Evolutionary conservation across 2,113 vertebrate species (phyloP).

Genomic region (Condylura cristata): DNA sequence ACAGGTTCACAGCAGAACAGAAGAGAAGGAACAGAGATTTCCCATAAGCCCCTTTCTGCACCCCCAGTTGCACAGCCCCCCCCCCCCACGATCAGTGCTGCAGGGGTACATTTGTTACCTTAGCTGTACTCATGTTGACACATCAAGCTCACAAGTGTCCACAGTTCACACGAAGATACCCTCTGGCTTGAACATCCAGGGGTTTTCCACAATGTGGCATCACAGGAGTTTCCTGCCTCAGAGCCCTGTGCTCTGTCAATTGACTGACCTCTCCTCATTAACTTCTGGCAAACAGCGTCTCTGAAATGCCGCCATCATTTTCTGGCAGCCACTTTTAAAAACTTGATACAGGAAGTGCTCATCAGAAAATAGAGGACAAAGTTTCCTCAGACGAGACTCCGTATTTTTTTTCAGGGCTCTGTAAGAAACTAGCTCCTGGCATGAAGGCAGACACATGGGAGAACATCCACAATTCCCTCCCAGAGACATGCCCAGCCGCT

Average conservation of each 20-base stretch:
- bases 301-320: too few species aligned
- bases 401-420: not conserved
- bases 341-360: not conserved
- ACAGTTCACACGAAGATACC: not conserved
- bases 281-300: too few species aligned
- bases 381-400: too few species aligned
- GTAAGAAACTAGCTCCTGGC: not conserved
- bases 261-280: too few species aligned
- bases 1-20: not conserved
- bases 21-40: not conserved
- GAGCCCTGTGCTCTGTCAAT: not conserved
- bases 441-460: not conserved
- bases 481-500: not conserved
- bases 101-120: not conserved
- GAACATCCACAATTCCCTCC: not conserved
- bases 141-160: not conserved
- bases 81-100: too few species aligned
- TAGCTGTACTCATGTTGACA: not conserved
- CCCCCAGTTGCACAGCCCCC: too few species aligned
- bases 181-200: not conserved
- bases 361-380: too few species aligned
- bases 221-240: not conserved
- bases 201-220: not conserved
- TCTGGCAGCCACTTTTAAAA: not conserved
- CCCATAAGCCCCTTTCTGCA: too few species aligned